Percentiles rank a stretch among this genome's conserved stretches.
Evolutionary conservation across 1,140 invertebrate species (phyloP).

Genomic region (Euschistus heros): DNA sequence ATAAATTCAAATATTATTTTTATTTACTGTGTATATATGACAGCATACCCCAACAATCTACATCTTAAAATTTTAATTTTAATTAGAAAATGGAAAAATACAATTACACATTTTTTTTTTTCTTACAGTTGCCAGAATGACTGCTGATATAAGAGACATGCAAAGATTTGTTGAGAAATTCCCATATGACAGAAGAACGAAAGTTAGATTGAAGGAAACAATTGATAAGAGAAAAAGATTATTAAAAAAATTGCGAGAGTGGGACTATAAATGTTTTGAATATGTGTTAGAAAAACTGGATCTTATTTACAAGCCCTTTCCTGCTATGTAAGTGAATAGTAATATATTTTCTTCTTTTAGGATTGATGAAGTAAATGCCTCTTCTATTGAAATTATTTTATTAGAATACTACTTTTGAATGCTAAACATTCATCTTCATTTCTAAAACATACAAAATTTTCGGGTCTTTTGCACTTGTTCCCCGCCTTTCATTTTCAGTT

Average conservation of each 20-base stretch:
- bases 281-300: constrained; percentile 74
- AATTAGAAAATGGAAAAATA: too few relatives aligned
- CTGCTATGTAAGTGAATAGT: constrained; percentile 29
- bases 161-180: constrained; percentile 40
- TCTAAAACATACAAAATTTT: too few relatives aligned
- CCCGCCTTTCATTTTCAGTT: too few relatives aligned
- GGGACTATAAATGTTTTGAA: constrained; percentile 75
- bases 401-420: too few relatives aligned
- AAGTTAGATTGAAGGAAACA: constrained; percentile 50
- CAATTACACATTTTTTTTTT: neutral
- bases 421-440: too few relatives aligned
- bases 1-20: too few relatives aligned
- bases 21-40: too few relatives aligned
- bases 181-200: constrained; percentile 42
- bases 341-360: neutral
- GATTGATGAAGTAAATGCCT: too few relatives aligned
- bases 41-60: too few relatives aligned
- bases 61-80: too few relatives aligned
- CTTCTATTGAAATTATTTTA: too few relatives aligned
- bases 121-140: constrained; percentile 44
- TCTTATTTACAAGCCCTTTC: constrained; percentile 57
- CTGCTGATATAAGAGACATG: constrained; percentile 42
- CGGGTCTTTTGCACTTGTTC: too few relatives aligned
- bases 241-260: constrained; percentile 51
- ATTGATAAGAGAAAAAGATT: constrained; percentile 66